Conservation (phyloP, 1,140 invertebrate genomes). For the Matsumurasca onukii region DNA sequence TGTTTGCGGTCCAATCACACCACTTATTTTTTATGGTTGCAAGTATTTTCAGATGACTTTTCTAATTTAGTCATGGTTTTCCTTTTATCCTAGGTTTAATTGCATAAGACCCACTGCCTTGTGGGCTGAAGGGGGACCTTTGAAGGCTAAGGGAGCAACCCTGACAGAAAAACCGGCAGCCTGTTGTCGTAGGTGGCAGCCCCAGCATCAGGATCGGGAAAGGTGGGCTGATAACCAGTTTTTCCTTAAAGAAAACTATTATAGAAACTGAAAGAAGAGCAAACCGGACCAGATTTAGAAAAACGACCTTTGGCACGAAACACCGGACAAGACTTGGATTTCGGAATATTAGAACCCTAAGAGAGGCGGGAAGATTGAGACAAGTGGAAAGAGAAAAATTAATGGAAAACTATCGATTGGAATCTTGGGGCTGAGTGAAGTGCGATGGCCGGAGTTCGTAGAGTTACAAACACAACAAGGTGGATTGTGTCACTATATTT, state of each 20-base stretch:
- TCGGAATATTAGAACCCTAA: neutral
- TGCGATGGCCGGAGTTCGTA: neutral
- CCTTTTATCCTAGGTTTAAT: too few species aligned
- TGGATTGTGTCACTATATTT: neutral
- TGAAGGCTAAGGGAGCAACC: too few species aligned
- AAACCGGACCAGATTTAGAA: neutral
- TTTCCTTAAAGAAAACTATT: neutral
- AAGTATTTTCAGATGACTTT: too few species aligned
- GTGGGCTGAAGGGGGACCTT: too few species aligned
- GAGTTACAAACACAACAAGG: neutral
- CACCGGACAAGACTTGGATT: neutral
- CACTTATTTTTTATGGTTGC: too few species aligned
- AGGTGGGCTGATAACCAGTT: neutral
- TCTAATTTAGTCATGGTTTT: too few species aligned
- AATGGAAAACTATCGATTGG: neutral
- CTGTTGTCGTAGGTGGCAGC: neutral
- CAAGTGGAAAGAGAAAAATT: neutral
- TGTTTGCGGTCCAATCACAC: too few species aligned
- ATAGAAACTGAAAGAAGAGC: slow-evolving; percentile 3
- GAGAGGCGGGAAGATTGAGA: neutral
- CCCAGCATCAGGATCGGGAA: too few species aligned
- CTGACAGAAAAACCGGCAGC: neutral
- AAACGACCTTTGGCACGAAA: neutral
- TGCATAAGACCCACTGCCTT: neutral
- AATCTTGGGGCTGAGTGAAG: neutral